A percentile compares a stretch with the other conserved stretches of the same genome.
These are phyloP conservation scores for Schizopygopsis malacanthus DNA, from an alignment of 2,797 vertebrate species.

Conservation along the genomic window DNA sequence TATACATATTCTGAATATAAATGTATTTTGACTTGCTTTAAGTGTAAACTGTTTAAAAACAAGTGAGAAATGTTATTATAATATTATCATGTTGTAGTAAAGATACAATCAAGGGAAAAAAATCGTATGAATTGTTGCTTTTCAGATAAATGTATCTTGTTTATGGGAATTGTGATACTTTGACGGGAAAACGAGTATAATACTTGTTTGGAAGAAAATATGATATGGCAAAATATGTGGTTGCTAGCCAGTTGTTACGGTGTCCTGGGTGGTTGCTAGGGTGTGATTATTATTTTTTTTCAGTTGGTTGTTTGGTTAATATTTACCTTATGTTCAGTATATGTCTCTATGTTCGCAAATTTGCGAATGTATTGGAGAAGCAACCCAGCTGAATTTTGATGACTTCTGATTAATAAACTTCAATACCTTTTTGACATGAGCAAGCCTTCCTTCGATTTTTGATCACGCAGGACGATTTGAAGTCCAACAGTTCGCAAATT, in stretches of 20 bases:
- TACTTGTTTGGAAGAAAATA: background rate
- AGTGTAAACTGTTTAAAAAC: background rate
- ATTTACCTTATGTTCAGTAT: background rate
- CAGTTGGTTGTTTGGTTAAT: background rate
- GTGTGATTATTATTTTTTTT: background rate
- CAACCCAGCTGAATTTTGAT: too few relatives aligned
- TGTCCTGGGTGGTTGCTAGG: background rate
- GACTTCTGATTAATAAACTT: too few relatives aligned
- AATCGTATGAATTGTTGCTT: background rate
- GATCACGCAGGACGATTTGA: too few relatives aligned
- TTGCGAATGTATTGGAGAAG: background rate
- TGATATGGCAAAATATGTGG: background rate
- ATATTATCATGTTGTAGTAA: background rate
- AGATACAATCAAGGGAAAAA: background rate
- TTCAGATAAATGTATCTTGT: background rate
- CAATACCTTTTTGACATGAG: too few relatives aligned
- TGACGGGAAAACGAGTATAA: background rate
- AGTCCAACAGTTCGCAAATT: background rate
- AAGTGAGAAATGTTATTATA: background rate
- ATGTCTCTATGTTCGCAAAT: background rate
- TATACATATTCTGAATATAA: background rate
- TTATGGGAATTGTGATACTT: background rate
- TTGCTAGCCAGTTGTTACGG: background rate
- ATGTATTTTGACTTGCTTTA: background rate
- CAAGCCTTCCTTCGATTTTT: too few relatives aligned